A percentile compares a stretch with the other conserved stretches of the same genome.
Conservation (phyloP, 2,797 vertebrate genomes). For the Cichlasoma orientale region DNA sequence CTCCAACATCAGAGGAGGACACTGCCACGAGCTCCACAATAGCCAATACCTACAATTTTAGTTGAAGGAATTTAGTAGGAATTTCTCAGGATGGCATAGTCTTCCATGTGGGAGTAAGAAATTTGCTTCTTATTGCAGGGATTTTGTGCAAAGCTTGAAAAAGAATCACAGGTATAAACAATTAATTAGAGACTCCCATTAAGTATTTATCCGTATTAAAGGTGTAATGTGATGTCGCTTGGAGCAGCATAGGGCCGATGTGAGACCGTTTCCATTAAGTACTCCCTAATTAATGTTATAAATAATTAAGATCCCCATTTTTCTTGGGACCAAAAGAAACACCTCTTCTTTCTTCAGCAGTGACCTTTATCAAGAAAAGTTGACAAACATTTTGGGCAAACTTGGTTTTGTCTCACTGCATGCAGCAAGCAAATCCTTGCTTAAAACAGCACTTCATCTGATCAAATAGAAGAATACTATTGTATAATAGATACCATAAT, state of each 20-base stretch:
- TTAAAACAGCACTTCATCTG: background rate
- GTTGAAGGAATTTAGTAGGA: no score
- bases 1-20: constrained; percentile 50
- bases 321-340: constrained; percentile 70
- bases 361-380: constrained; percentile 72
- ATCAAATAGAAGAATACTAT: constrained; percentile 19
- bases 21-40: constrained; percentile 27
- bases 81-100: background rate
- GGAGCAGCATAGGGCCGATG: constrained; percentile 67
- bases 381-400: constrained; percentile 60
- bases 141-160: constrained; percentile 67
- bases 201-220: constrained; percentile 82
- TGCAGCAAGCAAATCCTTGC: background rate
- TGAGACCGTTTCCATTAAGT: constrained; percentile 80
- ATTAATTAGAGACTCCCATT: constrained; percentile 77
- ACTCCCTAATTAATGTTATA: constrained; percentile 75
- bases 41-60: constrained; percentile 14
- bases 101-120: constrained; percentile 9
- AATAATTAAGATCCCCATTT: constrained; percentile 79
- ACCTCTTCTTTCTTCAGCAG: constrained; percentile 50
- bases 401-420: constrained; percentile 39
- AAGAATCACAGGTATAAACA: constrained; percentile 77
- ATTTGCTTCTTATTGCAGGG: constrained; percentile 26
- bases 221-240: constrained; percentile 79
- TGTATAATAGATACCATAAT: constrained; percentile 47